Conservation (phyloP, 2,888 invertebrate genomes). For the Latrodectus hesperus region DNA sequence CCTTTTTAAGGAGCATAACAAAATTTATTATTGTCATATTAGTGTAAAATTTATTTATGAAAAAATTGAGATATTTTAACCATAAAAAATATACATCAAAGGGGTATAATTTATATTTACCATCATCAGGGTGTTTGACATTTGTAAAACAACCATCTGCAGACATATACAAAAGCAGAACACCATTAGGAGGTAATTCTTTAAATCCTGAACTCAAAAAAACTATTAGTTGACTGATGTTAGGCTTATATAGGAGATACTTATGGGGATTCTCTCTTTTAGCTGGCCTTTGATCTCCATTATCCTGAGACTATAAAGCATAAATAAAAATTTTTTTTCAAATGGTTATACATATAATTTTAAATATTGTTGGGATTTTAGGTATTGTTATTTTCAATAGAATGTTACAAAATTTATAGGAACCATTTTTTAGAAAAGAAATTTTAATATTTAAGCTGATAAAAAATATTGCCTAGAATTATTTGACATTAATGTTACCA, state of each 20-base stretch:
- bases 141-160: conserved; percentile 91
- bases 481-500: too few relatives aligned
- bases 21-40: neutral
- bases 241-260: conserved; percentile 95
- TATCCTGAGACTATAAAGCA: conserved; percentile 77
- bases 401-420: too few relatives aligned
- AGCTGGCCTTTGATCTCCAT: conserved; percentile 79
- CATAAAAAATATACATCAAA: neutral
- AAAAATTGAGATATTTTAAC: too few relatives aligned
- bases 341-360: too few relatives aligned
- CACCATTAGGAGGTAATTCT: conserved; percentile 93
- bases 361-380: too few relatives aligned
- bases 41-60: neutral
- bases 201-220: conserved; percentile 93
- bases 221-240: conserved; percentile 92
- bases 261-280: conserved; percentile 95
- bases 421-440: too few relatives aligned
- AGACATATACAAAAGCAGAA: conserved; percentile 92
- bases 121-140: conserved; percentile 90
- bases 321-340: neutral
- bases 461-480: too few relatives aligned
- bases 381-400: too few relatives aligned
- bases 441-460: too few relatives aligned
- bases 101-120: conserved; percentile 78
- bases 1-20: conserved; percentile 77